A percentile compares a stretch with the other conserved stretches of the same genome.
These are phyloP conservation scores for Otus sunia DNA, from an alignment of 2,113 vertebrate genomes.

Conservation along the genomic window DNA sequence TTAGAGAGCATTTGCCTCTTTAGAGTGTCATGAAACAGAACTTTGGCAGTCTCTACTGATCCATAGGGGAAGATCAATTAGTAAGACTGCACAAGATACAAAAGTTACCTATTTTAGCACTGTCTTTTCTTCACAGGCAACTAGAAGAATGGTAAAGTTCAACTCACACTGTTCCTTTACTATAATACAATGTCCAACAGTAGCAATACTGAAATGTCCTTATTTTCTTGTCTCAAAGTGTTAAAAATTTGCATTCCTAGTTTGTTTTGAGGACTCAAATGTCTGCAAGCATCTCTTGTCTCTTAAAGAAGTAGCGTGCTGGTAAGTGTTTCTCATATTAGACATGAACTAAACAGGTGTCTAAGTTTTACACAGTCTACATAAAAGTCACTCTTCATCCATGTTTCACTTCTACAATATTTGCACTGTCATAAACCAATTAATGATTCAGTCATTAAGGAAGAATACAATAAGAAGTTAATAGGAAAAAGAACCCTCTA, in stretches of 20 bases:
- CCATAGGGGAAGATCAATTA: not conserved
- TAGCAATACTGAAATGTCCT: not conserved
- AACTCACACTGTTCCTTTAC: not conserved
- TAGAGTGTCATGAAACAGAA: not conserved
- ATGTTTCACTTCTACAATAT: not conserved
- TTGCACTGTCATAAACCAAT: not conserved
- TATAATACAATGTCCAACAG: not conserved
- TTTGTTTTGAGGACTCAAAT: not conserved
- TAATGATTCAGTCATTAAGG: not conserved
- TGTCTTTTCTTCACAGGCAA: not conserved
- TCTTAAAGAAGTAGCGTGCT: not conserved
- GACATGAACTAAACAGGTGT: not conserved
- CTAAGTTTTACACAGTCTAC: not conserved
- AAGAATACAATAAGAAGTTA: not conserved
- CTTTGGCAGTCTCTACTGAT: not conserved
- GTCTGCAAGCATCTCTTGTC: not conserved
- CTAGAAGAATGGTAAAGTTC: not conserved
- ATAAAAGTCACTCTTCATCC: not conserved
- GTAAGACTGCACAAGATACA: not conserved
- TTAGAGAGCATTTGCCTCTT: not conserved
- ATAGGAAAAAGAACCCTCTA: not conserved
- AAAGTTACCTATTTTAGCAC: not conserved
- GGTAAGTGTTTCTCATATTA: not conserved
- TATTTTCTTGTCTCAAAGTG: not conserved
- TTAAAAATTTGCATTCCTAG: not conserved